Percentiles rank a stretch among this genome's conserved stretches.
Conservation (phyloP, 1,140 invertebrate genomes). For the Limonius californicus region DNA sequence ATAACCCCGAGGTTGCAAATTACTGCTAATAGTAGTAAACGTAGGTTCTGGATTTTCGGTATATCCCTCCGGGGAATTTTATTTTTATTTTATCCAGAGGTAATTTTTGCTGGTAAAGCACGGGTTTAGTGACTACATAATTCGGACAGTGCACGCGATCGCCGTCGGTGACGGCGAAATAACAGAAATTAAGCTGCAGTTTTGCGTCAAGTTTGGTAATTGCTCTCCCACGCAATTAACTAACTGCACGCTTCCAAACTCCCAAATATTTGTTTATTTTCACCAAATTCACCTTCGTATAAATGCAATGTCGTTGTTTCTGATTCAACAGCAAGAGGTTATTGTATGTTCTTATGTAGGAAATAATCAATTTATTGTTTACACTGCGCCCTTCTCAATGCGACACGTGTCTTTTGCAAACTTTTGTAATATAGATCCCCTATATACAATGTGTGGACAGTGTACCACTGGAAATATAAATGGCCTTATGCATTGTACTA, state of each 20-base stretch:
- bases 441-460: not conserved
- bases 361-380: conserved; percentile 1
- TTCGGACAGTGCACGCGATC: conserved; percentile 23
- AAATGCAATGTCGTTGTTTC: not conserved
- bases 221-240: conserved; percentile 23
- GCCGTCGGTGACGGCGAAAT: conserved; percentile 20
- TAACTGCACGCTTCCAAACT: conserved; percentile 1
- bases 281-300: too few relatives aligned
- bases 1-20: too few relatives aligned
- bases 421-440: not conserved
- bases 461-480: not conserved
- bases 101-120: conserved; percentile 8
- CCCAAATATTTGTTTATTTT: not conserved
- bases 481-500: too few relatives aligned
- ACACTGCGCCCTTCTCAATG: not conserved
- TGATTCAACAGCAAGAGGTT: not conserved
- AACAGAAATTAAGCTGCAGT: conserved; percentile 16
- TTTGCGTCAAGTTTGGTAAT: conserved; percentile 1
- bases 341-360: not conserved
- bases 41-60: not conserved
- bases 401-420: not conserved
- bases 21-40: not conserved
- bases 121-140: conserved; percentile 16
- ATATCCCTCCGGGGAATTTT: not conserved
- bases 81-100: not conserved